A percentile compares a stretch with the other conserved stretches of the same genome.
These are phyloP conservation scores for Cecidostiba fungosa DNA, from an alignment of 2,888 invertebrate species.

Conservation along the genomic window DNA sequence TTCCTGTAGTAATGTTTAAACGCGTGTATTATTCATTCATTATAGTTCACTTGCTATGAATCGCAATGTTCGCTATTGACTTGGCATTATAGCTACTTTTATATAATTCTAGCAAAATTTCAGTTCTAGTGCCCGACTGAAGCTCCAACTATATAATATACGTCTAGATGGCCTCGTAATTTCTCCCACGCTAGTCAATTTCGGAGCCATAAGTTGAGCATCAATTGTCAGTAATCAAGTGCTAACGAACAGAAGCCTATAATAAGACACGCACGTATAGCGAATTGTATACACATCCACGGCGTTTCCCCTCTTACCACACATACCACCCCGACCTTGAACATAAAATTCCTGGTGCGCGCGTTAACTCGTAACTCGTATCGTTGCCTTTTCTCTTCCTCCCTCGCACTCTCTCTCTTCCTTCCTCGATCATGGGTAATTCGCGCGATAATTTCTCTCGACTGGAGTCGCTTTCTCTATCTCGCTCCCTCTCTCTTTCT, in stretches of 20 bases:
- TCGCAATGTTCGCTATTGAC: no score
- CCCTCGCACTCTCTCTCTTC: background rate
- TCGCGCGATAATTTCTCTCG: conserved; percentile 60
- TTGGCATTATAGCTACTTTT: no score
- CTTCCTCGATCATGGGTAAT: conserved; percentile 53
- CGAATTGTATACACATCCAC: background rate
- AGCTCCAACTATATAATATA: no score
- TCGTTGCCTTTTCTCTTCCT: conserved; percentile 31
- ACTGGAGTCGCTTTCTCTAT: conserved; percentile 13
- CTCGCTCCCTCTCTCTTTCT: conserved; percentile 25
- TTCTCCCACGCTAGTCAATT: no score
- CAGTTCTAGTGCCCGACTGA: no score
- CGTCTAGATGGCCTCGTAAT: no score
- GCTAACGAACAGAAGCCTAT: conserved; percentile 4
- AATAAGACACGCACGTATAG: background rate
- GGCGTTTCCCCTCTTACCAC: background rate
- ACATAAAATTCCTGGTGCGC: conserved; percentile 25
- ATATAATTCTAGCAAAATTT: no score
- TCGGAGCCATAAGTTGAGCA: background rate
- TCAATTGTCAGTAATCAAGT: background rate
- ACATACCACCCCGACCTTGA: conserved; percentile 38
- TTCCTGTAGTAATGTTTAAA: no score
- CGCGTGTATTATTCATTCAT: no score
- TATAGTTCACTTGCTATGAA: no score
- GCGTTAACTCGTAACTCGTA: conserved; percentile 47